Base-by-base conservation (phyloP, 2,888 invertebrate genomes). In the Eristalinus sepulchralis region DNA sequence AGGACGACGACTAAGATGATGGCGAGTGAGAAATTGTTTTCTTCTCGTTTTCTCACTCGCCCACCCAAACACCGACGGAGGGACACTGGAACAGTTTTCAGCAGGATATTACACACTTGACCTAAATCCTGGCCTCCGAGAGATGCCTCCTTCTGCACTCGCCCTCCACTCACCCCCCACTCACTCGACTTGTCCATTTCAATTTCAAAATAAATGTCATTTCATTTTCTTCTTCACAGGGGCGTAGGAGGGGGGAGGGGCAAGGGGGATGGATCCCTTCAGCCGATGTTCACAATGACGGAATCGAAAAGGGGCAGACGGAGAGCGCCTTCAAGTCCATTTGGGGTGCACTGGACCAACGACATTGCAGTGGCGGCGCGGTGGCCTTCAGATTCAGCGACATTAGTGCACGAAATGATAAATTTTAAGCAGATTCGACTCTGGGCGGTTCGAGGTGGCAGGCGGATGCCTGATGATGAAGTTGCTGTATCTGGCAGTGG, bases 41-140 rank as follows among this genome's bases (percentile, higher is more conserved):
- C 11, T 24, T 24, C 20, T 20, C 55, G 2, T 22, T 57, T 11
- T 24, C 6, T 6, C n/a, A 5, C n/a, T 47, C 17, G 6, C 17
- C 17, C 17, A 5, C 10, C 31, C 67, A 53, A 62, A 63, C 72
- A 8, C 17, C 47, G 47, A 17, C 17, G 47, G 27, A 27, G 27
- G 27, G 27, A 27, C 27, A 27, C 27, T 2, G 47, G 47, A 47
- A 17, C 47, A 47, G 47, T 79, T 76, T 80, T 80, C 71, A 77
- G 53, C 85, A 85, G 81, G 85, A 85, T 81, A 85, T 85, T 85
- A 85, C 85, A 85, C 80, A 85, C 85, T 85, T 85, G 85, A 85
- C 85, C 85, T 70, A 77, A 53, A 85, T 84, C 64, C 47, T 34
- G 36, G 39, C 47, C 39, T 39, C 47, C 47, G n/a, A n/a, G n/a